These are phyloP conservation scores for Apantesis nais DNA, from an alignment of 2,888 invertebrate species.

Conservation along the genomic window DNA sequence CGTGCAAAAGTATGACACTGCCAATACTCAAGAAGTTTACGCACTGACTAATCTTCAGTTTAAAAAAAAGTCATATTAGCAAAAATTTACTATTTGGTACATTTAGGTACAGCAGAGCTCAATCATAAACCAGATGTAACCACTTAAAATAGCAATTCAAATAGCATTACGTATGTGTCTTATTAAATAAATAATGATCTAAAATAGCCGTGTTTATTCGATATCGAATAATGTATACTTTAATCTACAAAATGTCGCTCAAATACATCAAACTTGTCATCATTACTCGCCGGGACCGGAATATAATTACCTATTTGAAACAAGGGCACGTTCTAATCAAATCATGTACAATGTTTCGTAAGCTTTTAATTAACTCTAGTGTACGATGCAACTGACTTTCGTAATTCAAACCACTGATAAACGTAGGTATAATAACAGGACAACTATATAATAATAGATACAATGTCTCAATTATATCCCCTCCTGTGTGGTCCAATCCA, in stretches of 20 bases:
- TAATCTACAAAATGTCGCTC: slow-evolving; percentile 58
- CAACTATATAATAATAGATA: slow-evolving; percentile 67
- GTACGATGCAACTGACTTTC: slow-evolving; percentile 54
- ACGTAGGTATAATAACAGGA: slow-evolving; percentile 61
- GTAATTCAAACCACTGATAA: slow-evolving; percentile 52
- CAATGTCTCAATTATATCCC: slow-evolving; percentile 77
- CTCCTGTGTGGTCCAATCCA: slow-evolving; percentile 78
- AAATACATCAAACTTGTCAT: slow-evolving; percentile 58
- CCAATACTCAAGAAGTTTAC: background rate
- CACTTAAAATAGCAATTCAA: background rate
- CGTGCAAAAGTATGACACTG: background rate
- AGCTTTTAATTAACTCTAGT: slow-evolving; percentile 55
- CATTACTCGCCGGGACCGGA: slow-evolving; percentile 61
- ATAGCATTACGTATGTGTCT: slow-evolving; percentile 23
- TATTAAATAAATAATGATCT: slow-evolving; percentile 31
- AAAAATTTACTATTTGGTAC: background rate
- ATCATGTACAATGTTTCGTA: slow-evolving; percentile 57
- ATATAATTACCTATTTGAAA: slow-evolving; percentile 71
- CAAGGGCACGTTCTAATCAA: slow-evolving; percentile 68
- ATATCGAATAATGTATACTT: slow-evolving; percentile 44
- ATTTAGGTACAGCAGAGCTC: background rate
- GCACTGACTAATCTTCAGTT: background rate
- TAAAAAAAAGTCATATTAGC: background rate
- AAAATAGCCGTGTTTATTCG: slow-evolving; percentile 32
- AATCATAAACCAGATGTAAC: background rate